phyloP scores from a whole-genome alignment of 2,888 invertebrate species.

The Plagodis dolabraria region DNA sequence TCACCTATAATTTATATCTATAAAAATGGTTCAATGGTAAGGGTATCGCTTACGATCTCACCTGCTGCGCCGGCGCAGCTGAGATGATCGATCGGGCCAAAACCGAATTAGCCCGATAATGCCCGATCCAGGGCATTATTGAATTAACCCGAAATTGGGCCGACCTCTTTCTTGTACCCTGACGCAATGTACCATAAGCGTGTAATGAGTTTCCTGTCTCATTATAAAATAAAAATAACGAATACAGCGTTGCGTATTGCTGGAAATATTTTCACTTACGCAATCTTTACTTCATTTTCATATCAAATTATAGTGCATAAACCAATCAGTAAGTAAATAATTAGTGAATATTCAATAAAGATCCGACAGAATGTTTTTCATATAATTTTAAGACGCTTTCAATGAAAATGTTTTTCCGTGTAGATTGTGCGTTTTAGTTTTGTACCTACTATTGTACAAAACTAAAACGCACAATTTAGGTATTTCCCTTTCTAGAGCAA shows the following conservation, averaged over 20 bases:
- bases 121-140: slow-evolving; percentile 62
- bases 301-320: too few species aligned
- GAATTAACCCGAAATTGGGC: slow-evolving; percentile 65
- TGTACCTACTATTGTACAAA: too few species aligned
- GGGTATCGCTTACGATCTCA: slow-evolving; percentile 45
- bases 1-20: too few species aligned
- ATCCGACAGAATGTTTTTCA: too few species aligned
- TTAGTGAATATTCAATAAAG: too few species aligned
- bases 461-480: too few species aligned
- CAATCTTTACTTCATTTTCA: neutral
- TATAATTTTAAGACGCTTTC: too few species aligned
- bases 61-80: slow-evolving; percentile 68
- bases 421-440: too few species aligned
- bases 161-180: slow-evolving; percentile 70
- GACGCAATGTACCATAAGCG: slow-evolving; percentile 47
- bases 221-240: slow-evolving; percentile 4
- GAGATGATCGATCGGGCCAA: slow-evolving; percentile 62
- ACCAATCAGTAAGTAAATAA: too few species aligned
- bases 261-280: slow-evolving; percentile 24
- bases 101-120: slow-evolving; percentile 64
- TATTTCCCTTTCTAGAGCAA: too few species aligned
- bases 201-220: slow-evolving; percentile 59
- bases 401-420: too few species aligned
- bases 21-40: slow-evolving; percentile 40
- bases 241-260: too few species aligned